phyloP scores from a whole-genome alignment of 35 echinoderm and acorn worm species.

The Strongylocentrotus purpuratus region DNA sequence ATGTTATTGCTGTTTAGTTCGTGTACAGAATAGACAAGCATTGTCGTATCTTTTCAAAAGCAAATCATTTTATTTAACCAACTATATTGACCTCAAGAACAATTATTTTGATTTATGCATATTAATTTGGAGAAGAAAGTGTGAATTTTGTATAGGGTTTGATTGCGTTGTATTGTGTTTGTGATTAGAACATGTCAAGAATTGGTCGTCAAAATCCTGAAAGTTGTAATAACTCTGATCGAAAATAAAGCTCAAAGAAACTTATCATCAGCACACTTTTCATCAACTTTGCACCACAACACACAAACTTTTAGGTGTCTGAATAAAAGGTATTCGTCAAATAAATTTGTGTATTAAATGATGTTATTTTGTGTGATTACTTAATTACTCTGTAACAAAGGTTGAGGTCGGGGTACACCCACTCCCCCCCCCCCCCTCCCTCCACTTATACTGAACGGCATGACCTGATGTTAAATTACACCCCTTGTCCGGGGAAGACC shows the following conservation, averaged over 20 bases:
- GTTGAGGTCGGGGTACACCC: no score
- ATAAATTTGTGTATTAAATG: neutral
- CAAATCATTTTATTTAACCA: neutral
- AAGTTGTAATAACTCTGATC: neutral
- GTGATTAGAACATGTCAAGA: neutral
- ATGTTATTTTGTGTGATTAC: neutral
- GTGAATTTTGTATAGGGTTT: neutral
- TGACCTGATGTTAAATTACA: no score
- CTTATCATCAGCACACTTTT: neutral
- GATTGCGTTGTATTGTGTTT: neutral
- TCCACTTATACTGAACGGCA: no score
- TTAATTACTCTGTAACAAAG: neutral
- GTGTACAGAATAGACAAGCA: neutral
- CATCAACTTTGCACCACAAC: neutral
- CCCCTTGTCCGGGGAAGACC: no score
- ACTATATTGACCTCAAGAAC: neutral
- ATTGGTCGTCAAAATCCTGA: neutral
- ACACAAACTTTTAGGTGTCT: neutral
- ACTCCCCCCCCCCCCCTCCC: no score
- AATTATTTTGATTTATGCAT: neutral
- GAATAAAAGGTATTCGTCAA: neutral
- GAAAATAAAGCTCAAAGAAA: neutral
- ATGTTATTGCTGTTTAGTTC: neutral
- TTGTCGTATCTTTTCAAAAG: neutral
- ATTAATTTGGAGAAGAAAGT: neutral